phyloP scores from a whole-genome alignment of 92 coral and sea anemone species.

The Isaurus tuberculatus region DNA sequence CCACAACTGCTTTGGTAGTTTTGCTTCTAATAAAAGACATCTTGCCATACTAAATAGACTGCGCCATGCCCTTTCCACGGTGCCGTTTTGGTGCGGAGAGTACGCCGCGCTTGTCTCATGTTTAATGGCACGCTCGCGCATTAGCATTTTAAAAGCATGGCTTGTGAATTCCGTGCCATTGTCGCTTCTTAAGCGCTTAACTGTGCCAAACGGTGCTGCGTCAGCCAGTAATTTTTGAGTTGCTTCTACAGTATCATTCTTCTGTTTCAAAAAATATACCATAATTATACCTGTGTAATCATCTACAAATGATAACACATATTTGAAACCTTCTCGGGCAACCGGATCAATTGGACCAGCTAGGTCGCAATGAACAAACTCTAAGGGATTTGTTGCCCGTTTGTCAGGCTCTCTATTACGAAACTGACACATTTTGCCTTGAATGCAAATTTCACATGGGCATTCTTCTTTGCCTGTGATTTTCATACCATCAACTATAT shows the following conservation, averaged over 20 bases:
- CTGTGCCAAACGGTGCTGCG: constrained; percentile 45
- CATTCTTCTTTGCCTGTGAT: constrained; percentile 40
- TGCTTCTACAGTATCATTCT: constrained; percentile 43
- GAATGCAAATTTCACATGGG: constrained; percentile 47
- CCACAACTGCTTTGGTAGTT: constrained; percentile 45
- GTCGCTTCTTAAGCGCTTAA: constrained; percentile 52
- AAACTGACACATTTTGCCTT: constrained; percentile 52
- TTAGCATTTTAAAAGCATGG: constrained; percentile 31
- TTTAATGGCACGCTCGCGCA: constrained; percentile 45
- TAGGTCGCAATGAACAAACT: constrained; percentile 53
- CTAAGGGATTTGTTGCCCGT: constrained; percentile 50
- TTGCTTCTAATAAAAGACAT: constrained; percentile 50
- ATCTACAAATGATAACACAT: constrained; percentile 48
- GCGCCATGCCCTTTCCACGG: constrained; percentile 61
- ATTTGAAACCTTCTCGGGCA: constrained; percentile 47
- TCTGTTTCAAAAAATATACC: constrained; percentile 54
- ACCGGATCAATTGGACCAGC: constrained; percentile 57
- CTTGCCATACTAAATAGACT: constrained; percentile 53
- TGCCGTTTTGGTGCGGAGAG: constrained; percentile 65
- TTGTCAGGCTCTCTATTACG: constrained; percentile 49
- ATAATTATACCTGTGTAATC: constrained; percentile 45
- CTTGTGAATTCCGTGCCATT: constrained; percentile 51
- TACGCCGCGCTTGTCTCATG: constrained; percentile 60
- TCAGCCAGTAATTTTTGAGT: constrained; percentile 52
- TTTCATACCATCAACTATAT: constrained; percentile 52